Evolutionary conservation across 2,888 invertebrate genomes (phyloP), one percentile per base, ranked within the genome.

Genomic region (Watsonalla cultraria): DNA sequence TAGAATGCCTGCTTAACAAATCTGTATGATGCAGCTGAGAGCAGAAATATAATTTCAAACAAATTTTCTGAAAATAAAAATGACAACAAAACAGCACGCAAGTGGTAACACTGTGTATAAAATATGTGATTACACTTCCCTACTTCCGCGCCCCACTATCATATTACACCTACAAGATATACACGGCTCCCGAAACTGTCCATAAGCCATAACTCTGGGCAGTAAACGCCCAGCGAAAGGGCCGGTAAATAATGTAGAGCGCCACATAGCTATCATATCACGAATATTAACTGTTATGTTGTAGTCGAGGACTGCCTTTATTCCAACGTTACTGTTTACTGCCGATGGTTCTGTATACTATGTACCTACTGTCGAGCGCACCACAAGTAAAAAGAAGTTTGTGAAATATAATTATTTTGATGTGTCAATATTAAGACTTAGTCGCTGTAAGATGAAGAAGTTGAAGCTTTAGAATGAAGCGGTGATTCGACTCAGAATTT

Each of bases 201-300:
- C 74, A 65, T 68, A 67, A 65, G 66, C 71, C 64, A 72, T 76
- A 76, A 76, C 74, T 67, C 65, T 60, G 62, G 62, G 66, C 62
- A 72, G 75, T 78, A 78, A 78, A 77, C 42, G 56, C 52, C 48
- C 52, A 56, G 57, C 55, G 56, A 55, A 52, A 57, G 51, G 53
- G 55, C 54, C 47, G 48, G 45, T 33, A 51, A 57, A 58, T 56
- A 57, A 62, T 59, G 60, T 58, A 59, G 53, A 56, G 42, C 42
- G 8, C 42, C 11, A 42, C 42, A 42, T 42, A 42, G 42, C 42
- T 42, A 42, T 42, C 42, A 42, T 42, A 42, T 42, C 42, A 42
- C 42, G 42, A 42, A 42, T 42, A 42, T 42, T 42, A 42, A 42
- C 42, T 42, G 42, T 42, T 42, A 42, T 11, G 42, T 11, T 42